Conservation (phyloP, 2,113 vertebrate genomes). For the Atherinomorus stipes region DNA sequence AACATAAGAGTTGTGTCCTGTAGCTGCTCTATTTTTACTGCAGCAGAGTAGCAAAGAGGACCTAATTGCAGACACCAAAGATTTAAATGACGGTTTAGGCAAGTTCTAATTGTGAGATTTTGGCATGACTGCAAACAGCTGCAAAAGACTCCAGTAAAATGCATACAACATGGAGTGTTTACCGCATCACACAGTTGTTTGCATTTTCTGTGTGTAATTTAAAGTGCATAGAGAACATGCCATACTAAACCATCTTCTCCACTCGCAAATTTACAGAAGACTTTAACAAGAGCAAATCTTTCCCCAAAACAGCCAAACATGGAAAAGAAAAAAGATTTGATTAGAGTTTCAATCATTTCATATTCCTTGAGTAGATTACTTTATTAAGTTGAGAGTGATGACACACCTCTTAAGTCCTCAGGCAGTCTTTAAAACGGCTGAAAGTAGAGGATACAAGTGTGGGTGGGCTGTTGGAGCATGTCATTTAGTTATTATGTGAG, state of each 20-base stretch:
- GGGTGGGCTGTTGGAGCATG: conserved; percentile 61
- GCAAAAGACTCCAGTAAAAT: neutral
- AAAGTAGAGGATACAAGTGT: neutral
- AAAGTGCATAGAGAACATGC: conserved; percentile 13
- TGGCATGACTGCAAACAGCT: conserved; percentile 21
- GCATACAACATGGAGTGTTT: conserved; percentile 24
- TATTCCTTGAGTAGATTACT: neutral
- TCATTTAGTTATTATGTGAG: conserved; percentile 27
- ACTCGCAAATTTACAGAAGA: conserved; percentile 5
- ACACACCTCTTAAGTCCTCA: conserved; percentile 15
- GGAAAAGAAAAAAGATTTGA: neutral
- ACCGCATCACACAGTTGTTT: conserved; percentile 43
- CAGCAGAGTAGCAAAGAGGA: neutral
- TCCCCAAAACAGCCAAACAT: neutral
- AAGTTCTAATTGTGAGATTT: conserved; percentile 1
- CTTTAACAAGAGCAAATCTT: neutral
- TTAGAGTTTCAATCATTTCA: no score
- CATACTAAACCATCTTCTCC: conserved; percentile 21
- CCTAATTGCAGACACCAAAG: conserved; percentile 42
- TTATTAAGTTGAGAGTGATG: conserved; percentile 8
- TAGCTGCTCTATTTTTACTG: neutral
- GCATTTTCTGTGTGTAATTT: conserved; percentile 21
- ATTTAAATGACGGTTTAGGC: conserved; percentile 36
- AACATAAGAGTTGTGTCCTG: neutral
- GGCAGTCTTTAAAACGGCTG: conserved; percentile 12